Percentiles rank a stretch among this genome's conserved stretches.
phyloP scores from a whole-genome alignment of 2,888 invertebrate genomes.

The Cephus pygmeus region DNA sequence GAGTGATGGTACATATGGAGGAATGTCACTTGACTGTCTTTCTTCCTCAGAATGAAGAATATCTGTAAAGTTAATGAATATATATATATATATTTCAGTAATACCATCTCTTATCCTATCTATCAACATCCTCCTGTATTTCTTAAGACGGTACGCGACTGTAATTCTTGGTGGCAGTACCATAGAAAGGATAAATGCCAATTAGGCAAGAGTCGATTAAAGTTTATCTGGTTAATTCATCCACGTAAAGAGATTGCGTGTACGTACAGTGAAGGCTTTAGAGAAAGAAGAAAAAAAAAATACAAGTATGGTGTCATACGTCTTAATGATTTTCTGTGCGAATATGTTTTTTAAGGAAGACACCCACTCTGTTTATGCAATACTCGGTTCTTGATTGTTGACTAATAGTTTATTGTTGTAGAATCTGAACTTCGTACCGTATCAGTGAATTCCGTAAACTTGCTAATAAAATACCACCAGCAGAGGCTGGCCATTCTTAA shows the following conservation, averaged over 20 bases:
- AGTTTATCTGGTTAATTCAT: constrained; percentile 25
- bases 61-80: constrained; percentile 52
- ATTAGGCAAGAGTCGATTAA: constrained; percentile 24
- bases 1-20: constrained; percentile 89
- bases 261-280: constrained; percentile 14
- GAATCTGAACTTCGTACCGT: constrained; percentile 68
- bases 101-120: neutral
- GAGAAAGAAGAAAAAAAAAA: constrained; percentile 14
- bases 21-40: constrained; percentile 85
- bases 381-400: neutral
- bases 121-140: neutral
- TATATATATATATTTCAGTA: neutral
- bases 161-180: neutral
- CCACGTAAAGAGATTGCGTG: constrained; percentile 17
- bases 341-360: neutral
- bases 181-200: constrained; percentile 1
- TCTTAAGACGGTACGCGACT: neutral
- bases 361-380: too few species aligned
- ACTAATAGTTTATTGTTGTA: neutral
- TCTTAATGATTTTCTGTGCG: neutral
- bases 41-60: constrained; percentile 87
- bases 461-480: constrained; percentile 92
- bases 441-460: constrained; percentile 88
- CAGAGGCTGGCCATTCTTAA: constrained; percentile 85
- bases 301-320: constrained; percentile 11